phyloP scores from a whole-genome alignment of 2,113 vertebrate genomes.

The Dasyurus viverrinus region DNA sequence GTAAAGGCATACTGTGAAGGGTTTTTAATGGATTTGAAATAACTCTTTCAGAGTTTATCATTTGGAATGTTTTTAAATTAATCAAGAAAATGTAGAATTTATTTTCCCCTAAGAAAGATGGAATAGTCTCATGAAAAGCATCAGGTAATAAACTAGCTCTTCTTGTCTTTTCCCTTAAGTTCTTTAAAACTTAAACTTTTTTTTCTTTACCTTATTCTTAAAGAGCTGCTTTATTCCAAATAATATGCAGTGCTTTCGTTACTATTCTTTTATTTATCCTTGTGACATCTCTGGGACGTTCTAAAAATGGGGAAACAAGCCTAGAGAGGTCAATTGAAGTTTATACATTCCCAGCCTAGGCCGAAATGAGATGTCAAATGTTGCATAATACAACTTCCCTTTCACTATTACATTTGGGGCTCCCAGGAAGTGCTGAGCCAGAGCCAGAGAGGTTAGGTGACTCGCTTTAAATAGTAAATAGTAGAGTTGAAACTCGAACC shows the following conservation, averaged over 20 bases:
- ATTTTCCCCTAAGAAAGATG: conserved; percentile 37
- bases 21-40: conserved; percentile 19
- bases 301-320: conserved; percentile 45
- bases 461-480: conserved; percentile 45
- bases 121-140: conserved; percentile 35
- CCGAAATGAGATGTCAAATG: conserved; percentile 16
- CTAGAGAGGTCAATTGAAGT: conserved; percentile 6
- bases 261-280: neutral
- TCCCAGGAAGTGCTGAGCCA: neutral
- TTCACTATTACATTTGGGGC: neutral
- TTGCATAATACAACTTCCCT: conserved; percentile 45
- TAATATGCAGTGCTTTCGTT: conserved; percentile 36
- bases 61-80: conserved; percentile 21
- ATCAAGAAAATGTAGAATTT: conserved; percentile 17
- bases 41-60: conserved; percentile 46
- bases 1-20: conserved; percentile 15
- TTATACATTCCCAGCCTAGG: conserved; percentile 53
- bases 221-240: conserved; percentile 28
- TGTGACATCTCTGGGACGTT: conserved; percentile 16
- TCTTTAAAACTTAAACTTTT: conserved; percentile 8
- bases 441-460: conserved; percentile 30
- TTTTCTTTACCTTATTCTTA: neutral
- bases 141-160: conserved; percentile 25
- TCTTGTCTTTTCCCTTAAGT: conserved; percentile 28
- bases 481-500: conserved; percentile 4